Conservation (phyloP, 1,140 invertebrate genomes). For the Zelostemma sp. region DNA sequence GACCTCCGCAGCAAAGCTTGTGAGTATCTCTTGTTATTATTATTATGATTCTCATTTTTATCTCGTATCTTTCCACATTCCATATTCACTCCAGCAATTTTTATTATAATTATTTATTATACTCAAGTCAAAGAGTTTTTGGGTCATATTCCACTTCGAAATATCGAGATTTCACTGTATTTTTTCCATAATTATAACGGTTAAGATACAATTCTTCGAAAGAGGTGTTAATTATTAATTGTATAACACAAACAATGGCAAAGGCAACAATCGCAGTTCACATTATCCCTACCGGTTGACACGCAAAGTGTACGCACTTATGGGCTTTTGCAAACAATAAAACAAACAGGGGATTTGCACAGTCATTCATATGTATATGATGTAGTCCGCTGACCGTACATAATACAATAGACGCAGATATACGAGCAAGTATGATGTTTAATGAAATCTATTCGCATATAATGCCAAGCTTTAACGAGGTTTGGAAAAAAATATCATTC, state of each 20-base stretch:
- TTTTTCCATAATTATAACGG: no score
- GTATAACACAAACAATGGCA: conserved; percentile 37
- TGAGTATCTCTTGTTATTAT: conserved; percentile 72
- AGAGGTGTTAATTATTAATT: not conserved
- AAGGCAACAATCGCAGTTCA: conserved; percentile 57
- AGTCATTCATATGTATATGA: conserved; percentile 59
- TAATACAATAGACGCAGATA: conserved; percentile 30
- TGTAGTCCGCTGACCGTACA: conserved; percentile 31
- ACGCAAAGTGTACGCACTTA: conserved; percentile 57
- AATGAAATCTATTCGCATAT: conserved; percentile 43
- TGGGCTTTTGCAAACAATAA: conserved; percentile 60
- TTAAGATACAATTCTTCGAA: not conserved
- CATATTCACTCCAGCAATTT: no score
- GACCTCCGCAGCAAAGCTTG: conserved; percentile 93
- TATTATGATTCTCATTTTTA: conserved; percentile 14
- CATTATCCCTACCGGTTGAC: conserved; percentile 64
- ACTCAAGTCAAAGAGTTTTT: no score
- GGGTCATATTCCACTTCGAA: no score
- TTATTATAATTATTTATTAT: no score
- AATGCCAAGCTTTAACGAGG: conserved; percentile 45
- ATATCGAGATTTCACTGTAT: no score
- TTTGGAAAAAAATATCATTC: conserved; percentile 46
- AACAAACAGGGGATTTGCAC: conserved; percentile 58
- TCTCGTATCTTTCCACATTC: not conserved
- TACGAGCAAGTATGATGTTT: conserved; percentile 40